These are phyloP conservation scores for Parus major DNA, from an alignment of 2,113 vertebrate species.

Conservation along the genomic window DNA sequence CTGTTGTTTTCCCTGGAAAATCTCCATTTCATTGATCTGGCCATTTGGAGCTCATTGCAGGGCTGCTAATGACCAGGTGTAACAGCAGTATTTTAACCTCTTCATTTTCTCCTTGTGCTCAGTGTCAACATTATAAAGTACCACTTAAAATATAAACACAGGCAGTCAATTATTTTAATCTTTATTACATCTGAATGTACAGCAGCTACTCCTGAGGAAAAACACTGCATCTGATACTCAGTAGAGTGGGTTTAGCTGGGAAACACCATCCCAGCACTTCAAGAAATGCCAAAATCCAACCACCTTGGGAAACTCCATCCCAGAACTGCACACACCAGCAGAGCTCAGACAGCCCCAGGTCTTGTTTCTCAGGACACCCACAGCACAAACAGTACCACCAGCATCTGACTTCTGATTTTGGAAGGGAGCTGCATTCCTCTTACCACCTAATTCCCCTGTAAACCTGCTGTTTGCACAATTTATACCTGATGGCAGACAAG, in stretches of 20 bases:
- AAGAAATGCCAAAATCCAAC: neutral
- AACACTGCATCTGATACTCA: neutral
- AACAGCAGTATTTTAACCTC: conserved; percentile 20
- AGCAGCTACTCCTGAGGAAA: neutral
- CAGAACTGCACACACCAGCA: neutral
- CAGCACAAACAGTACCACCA: neutral
- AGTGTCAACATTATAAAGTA: conserved; percentile 6
- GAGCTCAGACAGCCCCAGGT: neutral
- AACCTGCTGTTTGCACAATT: neutral
- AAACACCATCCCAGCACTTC: neutral
- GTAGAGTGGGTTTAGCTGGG: neutral
- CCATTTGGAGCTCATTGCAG: neutral
- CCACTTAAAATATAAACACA: conserved; percentile 17
- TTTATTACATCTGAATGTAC: neutral
- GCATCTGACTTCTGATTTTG: neutral
- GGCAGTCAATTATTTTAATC: conserved; percentile 13
- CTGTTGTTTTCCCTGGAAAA: neutral
- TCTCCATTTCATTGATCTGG: neutral
- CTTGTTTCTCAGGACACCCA: neutral
- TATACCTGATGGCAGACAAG: neutral
- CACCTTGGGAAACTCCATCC: neutral
- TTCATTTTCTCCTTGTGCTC: neutral
- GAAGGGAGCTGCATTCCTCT: neutral
- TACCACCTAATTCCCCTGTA: neutral
- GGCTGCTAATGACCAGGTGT: neutral